Percentiles rank a stretch among this genome's conserved stretches.
phyloP scores from a whole-genome alignment of 2,888 invertebrate genomes.

The Mechanitis mazaeus region DNA sequence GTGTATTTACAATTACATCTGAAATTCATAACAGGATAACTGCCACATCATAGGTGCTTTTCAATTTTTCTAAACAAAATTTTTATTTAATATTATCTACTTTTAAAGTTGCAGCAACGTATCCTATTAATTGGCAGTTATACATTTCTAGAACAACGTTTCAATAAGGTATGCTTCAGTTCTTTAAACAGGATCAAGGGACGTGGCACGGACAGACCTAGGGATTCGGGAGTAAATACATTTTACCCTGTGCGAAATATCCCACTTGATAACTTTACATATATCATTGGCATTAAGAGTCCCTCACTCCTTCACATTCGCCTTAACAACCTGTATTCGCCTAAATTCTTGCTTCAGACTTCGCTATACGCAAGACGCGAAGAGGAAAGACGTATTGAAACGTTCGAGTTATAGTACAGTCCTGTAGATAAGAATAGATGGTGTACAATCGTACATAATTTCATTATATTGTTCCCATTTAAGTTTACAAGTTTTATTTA shows the following conservation, averaged over 20 bases:
- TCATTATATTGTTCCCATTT: constrained; percentile 75
- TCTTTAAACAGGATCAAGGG: constrained; percentile 71
- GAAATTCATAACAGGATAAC: constrained; percentile 56
- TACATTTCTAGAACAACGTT: constrained; percentile 57
- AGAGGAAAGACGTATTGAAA: constrained; percentile 48
- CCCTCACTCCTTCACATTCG: constrained; percentile 68
- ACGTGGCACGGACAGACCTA: constrained; percentile 58
- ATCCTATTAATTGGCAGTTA: constrained; percentile 62
- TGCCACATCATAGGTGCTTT: constrained; percentile 53
- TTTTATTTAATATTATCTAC: constrained; percentile 22
- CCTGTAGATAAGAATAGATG: constrained; percentile 66
- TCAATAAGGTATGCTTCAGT: constrained; percentile 65
- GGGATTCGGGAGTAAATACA: constrained; percentile 50
- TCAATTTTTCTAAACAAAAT: constrained; percentile 24
- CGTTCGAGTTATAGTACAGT: constrained; percentile 34
- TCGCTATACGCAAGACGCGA: constrained; percentile 39
- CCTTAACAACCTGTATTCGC: constrained; percentile 56
- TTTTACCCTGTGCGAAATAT: constrained; percentile 73
- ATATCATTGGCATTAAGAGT: constrained; percentile 64
- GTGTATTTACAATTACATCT: constrained; percentile 69
- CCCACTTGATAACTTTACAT: constrained; percentile 65
- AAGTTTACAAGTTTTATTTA: constrained; percentile 72
- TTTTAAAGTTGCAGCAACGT: constrained; percentile 20
- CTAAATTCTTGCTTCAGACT: constrained; percentile 46
- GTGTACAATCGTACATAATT: constrained; percentile 71